Conservation (phyloP, 1,140 invertebrate genomes). For the Solen grandis region DNA sequence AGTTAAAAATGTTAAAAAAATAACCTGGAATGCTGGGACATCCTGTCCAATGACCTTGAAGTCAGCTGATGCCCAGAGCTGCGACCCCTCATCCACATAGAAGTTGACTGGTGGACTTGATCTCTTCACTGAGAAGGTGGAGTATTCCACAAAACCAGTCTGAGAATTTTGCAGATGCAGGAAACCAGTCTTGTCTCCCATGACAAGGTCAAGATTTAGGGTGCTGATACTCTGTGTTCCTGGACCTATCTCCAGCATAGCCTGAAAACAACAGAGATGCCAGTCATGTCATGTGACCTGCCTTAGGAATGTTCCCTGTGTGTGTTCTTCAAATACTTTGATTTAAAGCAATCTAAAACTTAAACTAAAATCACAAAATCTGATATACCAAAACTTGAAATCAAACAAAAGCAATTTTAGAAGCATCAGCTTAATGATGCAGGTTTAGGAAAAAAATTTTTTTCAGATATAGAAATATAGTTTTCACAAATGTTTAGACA, state of each 20-base stretch:
- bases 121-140: conserved; percentile 51
- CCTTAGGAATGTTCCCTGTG: no score
- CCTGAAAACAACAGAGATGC: conserved; percentile 59
- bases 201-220: conserved; percentile 61
- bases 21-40: conserved; percentile 57
- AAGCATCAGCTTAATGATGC: no score
- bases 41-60: conserved; percentile 63
- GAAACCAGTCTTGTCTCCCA: conserved; percentile 69
- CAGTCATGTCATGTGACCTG: no score
- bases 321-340: no score
- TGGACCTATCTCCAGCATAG: conserved; percentile 63
- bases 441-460: no score
- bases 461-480: no score
- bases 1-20: no score
- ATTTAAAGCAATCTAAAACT: neutral
- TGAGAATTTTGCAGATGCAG: conserved; percentile 63
- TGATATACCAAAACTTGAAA: no score
- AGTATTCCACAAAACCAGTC: conserved; percentile 66
- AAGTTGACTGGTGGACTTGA: conserved; percentile 71
- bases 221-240: conserved; percentile 38
- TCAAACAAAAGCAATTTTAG: no score
- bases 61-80: conserved; percentile 66
- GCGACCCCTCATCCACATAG: conserved; percentile 58
- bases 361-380: neutral
- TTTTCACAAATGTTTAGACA: no score